phyloP scores from a whole-genome alignment of 2,113 vertebrate species.

The Rhadina sibilatrix region DNA sequence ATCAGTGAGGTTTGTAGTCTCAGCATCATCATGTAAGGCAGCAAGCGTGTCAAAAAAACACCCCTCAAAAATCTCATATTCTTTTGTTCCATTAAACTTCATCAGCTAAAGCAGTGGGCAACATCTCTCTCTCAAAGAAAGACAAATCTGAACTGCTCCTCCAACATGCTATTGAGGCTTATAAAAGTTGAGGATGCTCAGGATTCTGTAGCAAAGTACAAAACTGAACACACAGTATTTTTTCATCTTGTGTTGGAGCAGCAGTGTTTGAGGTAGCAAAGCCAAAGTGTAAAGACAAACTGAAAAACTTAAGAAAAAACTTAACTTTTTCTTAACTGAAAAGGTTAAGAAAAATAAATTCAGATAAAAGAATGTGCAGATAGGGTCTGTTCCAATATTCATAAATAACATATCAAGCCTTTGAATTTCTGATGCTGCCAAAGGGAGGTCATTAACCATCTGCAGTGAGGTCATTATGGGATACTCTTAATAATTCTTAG shows the following conservation, averaged over 20 bases:
- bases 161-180: accelerated
- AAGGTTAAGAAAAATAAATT: not conserved
- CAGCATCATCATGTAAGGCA: not conserved
- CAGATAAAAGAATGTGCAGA: not conserved
- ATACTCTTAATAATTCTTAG: not conserved
- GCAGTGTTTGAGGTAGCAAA: not conserved
- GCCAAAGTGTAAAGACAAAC: not conserved
- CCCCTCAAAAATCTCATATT: not conserved
- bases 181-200: not conserved
- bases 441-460: not conserved
- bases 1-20: not conserved
- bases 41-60: not conserved
- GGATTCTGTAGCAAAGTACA: not conserved
- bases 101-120: not conserved
- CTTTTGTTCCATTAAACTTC: not conserved
- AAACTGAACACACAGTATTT: not conserved
- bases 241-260: not conserved
- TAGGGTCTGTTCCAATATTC: not conserved
- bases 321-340: no score
- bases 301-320: no score
- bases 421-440: not conserved
- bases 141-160: not conserved
- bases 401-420: not conserved
- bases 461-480: not conserved
- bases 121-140: not conserved